Conservation (phyloP, 1,140 invertebrate genomes). For the Hydropsyche tenuis region DNA sequence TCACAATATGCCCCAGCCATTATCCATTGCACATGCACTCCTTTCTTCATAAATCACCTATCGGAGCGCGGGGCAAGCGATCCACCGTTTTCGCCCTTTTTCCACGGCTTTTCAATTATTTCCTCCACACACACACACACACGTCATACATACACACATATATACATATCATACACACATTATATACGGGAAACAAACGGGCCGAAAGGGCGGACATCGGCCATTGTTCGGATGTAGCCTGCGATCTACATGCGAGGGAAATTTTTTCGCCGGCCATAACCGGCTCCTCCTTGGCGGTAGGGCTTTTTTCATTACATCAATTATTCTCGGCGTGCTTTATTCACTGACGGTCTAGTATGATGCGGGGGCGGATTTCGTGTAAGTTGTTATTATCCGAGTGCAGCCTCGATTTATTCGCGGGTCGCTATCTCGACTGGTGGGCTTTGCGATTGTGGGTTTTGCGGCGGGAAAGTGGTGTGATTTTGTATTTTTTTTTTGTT, state of each 20-base stretch:
- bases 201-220: slow-evolving; percentile 23
- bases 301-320: slow-evolving; percentile 32
- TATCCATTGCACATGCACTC: slow-evolving; percentile 13
- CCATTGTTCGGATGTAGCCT: slow-evolving; percentile 26
- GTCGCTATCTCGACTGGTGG: too few relatives aligned
- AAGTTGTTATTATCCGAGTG: neutral
- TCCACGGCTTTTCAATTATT: slow-evolving; percentile 34
- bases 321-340: slow-evolving; percentile 26
- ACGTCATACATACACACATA: too few relatives aligned
- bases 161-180: too few relatives aligned
- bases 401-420: too few relatives aligned
- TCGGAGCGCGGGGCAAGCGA: neutral
- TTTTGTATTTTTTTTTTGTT: too few relatives aligned
- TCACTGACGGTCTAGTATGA: too few relatives aligned
- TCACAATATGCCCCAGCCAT: too few relatives aligned
- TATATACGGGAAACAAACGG: too few relatives aligned
- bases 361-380: neutral
- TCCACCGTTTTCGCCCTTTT: neutral
- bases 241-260: neutral
- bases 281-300: neutral
- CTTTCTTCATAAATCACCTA: slow-evolving; percentile 33
- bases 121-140: slow-evolving; percentile 17
- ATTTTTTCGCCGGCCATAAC: neutral
- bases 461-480: too few relatives aligned
- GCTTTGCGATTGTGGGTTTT: too few relatives aligned